Evolutionary conservation across 2,888 invertebrate genomes (phyloP), one percentile per base, ranked within the genome.

Genomic region (Erebia epiphron): DNA sequence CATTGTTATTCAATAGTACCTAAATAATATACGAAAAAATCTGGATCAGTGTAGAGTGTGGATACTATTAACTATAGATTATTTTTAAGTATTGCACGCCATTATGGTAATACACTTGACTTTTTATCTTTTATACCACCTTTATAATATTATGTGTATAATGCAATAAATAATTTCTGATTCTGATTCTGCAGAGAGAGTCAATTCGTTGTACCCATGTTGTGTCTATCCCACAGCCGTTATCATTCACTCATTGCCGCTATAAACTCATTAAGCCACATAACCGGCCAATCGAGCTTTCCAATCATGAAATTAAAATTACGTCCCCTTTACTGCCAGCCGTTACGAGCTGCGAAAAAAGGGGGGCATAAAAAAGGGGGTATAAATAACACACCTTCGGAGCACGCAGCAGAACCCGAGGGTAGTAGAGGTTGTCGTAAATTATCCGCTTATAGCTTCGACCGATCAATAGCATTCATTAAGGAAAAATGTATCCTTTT

Each of bases 271-370:
- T 93, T 93, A 92, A 88, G 86, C 84, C 89, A 86, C 89, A 90
- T 91, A 92, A 91, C 90, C 84, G 88, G 84, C 89, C 91, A 90
- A 92, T 92, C 92, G 88, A 92, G 92, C 91, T 92, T 92, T 91
- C 91, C 92, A 92, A 92, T 93, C 92, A 91, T 89, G 92, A 90
- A 92, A 92, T 92, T 92, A 92, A 92, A 92, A 92, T 91, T 86
- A 91, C 88, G 91, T 92, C 91, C 91, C 90, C 87, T 92, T 93
- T 92, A 93, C 87, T 80, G 82, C 89, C 81, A 79, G 86, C 88
- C 86, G 92, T 93, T 93, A 93, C 92, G 93, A 93, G 92, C 93
- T 93, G 93, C 93, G 92, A 93, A 93, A 93, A 93, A 93, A 93
- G 92, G 92, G 91, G 91, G 88, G 88, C 86, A 91, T 92, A 91